Evolutionary conservation across 2,888 invertebrate species (phyloP).

Genomic region (Electrophaes corylata): DNA sequence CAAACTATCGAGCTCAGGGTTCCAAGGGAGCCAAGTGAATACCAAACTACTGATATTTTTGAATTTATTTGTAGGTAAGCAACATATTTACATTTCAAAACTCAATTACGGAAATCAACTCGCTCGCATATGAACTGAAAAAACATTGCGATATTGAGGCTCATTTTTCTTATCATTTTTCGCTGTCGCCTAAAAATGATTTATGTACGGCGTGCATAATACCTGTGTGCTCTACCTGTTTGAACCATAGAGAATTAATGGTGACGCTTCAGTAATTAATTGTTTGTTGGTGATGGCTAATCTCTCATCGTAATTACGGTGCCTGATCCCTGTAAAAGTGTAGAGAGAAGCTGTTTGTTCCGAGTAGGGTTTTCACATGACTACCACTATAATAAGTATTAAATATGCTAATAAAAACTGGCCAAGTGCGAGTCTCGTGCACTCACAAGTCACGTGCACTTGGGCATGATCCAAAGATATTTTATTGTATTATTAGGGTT

Average conservation of each 20-base stretch:
- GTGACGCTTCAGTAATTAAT: constrained; percentile 59
- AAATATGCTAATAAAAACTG: no score
- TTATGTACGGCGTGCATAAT: constrained; percentile 28
- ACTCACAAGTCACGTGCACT: no score
- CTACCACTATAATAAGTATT: no score
- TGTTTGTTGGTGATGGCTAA: constrained; percentile 45
- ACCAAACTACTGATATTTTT: no score
- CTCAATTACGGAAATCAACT: not conserved
- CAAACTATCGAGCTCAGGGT: no score
- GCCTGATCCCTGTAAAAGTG: constrained; percentile 12
- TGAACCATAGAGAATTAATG: constrained; percentile 58
- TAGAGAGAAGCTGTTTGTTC: not conserved
- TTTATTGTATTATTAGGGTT: no score
- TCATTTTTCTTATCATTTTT: constrained; percentile 30
- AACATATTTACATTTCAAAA: not conserved
- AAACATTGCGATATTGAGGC: not conserved
- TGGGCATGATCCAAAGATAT: no score
- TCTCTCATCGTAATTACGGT: constrained; percentile 46
- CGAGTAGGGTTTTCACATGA: not conserved
- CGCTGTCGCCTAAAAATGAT: constrained; percentile 34
- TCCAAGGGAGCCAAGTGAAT: no score
- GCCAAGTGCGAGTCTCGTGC: no score
- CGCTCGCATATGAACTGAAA: constrained; percentile 1
- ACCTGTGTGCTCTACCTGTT: constrained; percentile 41
- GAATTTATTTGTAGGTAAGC: not conserved